phyloP scores from a whole-genome alignment of 2,113 vertebrate species.

The Setophaga coronata region DNA sequence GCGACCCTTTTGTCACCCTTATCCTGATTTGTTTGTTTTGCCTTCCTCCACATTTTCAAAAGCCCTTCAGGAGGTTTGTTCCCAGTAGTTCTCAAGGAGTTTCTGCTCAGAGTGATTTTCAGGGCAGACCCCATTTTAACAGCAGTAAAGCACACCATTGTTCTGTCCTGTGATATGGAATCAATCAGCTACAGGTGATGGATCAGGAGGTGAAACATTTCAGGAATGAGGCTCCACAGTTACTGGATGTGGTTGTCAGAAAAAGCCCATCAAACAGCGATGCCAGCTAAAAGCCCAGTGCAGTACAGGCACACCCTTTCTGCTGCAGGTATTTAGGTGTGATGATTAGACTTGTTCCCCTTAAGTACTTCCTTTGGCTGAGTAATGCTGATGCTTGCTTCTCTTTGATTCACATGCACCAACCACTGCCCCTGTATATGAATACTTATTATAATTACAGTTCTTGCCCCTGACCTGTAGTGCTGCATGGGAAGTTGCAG shows the following conservation, averaged over 20 bases:
- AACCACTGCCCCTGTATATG: accelerated
- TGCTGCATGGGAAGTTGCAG: not conserved
- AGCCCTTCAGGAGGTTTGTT: not conserved
- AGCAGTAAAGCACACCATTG: not conserved
- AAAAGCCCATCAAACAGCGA: not conserved
- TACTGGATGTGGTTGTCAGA: not conserved
- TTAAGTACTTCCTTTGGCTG: not conserved
- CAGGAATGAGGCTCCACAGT: not conserved
- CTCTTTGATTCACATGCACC: not conserved
- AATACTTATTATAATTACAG: accelerated
- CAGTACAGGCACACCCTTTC: not conserved
- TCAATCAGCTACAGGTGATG: not conserved
- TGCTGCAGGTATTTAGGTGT: not conserved
- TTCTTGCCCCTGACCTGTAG: not conserved
- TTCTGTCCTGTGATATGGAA: not conserved
- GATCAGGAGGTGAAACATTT: not conserved
- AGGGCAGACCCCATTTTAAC: not conserved
- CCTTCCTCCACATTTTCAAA: not conserved
- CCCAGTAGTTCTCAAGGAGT: not conserved
- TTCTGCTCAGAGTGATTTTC: not conserved
- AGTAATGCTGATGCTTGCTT: not conserved
- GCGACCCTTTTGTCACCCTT: not conserved
- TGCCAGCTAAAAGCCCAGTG: not conserved
- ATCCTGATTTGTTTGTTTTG: not conserved
- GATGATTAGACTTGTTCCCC: not conserved